Base-by-base conservation (phyloP, 1,140 invertebrate species). In the Lysiphlebus fabarum region DNA sequence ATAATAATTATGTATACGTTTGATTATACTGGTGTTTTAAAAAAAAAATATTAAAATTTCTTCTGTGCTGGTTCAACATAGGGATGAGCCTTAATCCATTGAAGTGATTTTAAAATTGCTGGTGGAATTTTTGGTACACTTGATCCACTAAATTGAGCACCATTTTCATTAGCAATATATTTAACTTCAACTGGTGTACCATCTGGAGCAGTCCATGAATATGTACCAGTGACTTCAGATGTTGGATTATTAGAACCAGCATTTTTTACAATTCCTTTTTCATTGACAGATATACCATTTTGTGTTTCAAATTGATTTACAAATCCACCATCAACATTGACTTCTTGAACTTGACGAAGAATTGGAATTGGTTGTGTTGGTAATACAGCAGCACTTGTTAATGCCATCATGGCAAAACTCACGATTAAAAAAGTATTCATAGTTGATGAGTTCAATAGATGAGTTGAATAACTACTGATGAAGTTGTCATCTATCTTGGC, bases 131-230 rank as follows among this genome's bases (percentile, higher is more conserved):
- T 62, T 1, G 78, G 79, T 10, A 87, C 67, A 68, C 86, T 84
- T 6, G 76, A 82, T 7, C 85, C 85, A 57, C 79, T 75, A 14
- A 87, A 85, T 54, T 85, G 85, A 82, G 88, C 90, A 11, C 89
- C 89, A 56, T 88, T 88, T 70, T 90, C 87, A 71, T 90, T 87
- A 44, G 89, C 88, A 41, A 83, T 73, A 70, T 86, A 90, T 42
- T 75, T 84, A 10, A 89, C 74, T 2, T 81, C 79, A 56, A 85
- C 82, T 12, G 80, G 79, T 36, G 81, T 79, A 11, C 87, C 88
- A 68, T 90, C 87, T 12, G 82, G 80, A 7, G 81, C 82, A 2
- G 83, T 75, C 73, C 86, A 90, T 58, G 81, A 82, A 79, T 85
- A 87, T 9, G 81, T 81, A n/a, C 89, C 89, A 57, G 82, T 81